phyloP scores from a whole-genome alignment of 2,797 vertebrate genomes.

The Gallinago solitaria region DNA sequence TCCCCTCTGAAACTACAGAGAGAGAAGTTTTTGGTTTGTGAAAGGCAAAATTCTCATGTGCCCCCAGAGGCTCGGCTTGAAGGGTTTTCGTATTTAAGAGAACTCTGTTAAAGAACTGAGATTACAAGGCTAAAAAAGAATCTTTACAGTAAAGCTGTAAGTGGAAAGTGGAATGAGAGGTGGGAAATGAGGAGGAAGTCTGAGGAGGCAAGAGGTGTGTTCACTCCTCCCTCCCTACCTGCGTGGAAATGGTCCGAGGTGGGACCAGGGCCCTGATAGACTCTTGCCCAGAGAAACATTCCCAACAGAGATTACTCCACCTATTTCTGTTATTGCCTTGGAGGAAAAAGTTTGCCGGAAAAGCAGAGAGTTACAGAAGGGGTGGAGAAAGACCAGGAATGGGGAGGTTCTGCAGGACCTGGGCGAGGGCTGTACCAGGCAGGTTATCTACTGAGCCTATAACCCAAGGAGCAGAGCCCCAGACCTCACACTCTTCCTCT shows the following conservation, averaged over 20 bases:
- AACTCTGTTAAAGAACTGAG: not conserved
- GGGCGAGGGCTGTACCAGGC: not conserved
- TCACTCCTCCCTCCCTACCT: not conserved
- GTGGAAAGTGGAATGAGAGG: not conserved
- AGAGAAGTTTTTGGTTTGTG: not conserved
- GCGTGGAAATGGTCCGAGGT: not conserved
- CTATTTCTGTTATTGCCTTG: not conserved
- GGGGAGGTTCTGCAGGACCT: not conserved
- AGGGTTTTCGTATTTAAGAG: not conserved
- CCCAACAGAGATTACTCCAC: not conserved
- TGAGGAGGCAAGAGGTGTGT: not conserved
- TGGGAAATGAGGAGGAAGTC: not conserved
- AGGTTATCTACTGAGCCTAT: not conserved
- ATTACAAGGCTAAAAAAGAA: not conserved
- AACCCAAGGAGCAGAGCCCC: not conserved
- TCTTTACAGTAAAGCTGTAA: not conserved
- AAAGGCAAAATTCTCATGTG: not conserved
- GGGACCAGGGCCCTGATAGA: not conserved
- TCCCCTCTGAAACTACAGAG: not conserved
- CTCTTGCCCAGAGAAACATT: not conserved
- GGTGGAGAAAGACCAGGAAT: not conserved
- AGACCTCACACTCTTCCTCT: not conserved
- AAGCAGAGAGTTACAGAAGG: not conserved
- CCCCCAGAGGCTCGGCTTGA: not conserved
- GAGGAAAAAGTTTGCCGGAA: not conserved